Conservation (phyloP, 2,888 invertebrate genomes). For the Chrysolina americana region DNA sequence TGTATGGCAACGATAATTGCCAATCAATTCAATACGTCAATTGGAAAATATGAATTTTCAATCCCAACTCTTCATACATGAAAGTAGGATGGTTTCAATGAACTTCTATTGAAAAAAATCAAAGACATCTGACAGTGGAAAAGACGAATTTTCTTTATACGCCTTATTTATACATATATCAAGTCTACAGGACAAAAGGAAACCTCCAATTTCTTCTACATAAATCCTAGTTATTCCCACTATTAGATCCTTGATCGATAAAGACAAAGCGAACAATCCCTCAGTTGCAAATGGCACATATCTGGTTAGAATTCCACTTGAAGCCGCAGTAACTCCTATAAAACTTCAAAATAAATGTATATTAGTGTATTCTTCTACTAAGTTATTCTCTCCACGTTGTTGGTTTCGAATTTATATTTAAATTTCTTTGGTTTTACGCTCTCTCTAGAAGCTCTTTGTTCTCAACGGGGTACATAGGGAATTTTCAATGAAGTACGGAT, state of each 20-base stretch:
- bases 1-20: too few relatives aligned
- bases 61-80: too few relatives aligned
- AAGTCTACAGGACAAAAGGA: too few relatives aligned
- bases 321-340: neutral
- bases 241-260: neutral
- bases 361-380: conserved; percentile 18
- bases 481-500: conserved; percentile 23
- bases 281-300: neutral
- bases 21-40: too few relatives aligned
- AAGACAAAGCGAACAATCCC: neutral
- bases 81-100: too few relatives aligned
- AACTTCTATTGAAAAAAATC: too few relatives aligned
- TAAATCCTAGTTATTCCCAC: neutral
- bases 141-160: too few relatives aligned
- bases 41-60: too few relatives aligned
- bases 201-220: neutral
- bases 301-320: conserved; percentile 11
- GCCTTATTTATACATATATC: too few relatives aligned
- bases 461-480: conserved; percentile 6
- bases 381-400: conserved; percentile 25
- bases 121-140: too few relatives aligned
- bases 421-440: conserved; percentile 30
- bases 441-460: conserved; percentile 25
- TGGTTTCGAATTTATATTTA: conserved; percentile 30
- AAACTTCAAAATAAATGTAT: conserved; percentile 20